These are phyloP conservation scores for Tyto alba DNA, from an alignment of 2,113 vertebrate genomes.

Conservation along the genomic window DNA sequence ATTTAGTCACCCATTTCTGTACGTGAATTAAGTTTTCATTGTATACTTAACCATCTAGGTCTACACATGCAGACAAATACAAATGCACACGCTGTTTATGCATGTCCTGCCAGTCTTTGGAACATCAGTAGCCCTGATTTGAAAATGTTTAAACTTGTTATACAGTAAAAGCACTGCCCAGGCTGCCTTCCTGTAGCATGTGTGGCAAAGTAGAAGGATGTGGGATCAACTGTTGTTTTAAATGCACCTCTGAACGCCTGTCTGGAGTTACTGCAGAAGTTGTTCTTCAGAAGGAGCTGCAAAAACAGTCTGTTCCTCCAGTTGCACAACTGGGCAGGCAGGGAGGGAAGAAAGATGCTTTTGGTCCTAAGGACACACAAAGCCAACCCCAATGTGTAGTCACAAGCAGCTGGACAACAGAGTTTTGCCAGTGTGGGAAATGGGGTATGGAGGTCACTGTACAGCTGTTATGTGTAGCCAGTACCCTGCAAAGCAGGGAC, in stretches of 20 bases:
- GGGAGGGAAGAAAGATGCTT: neutral
- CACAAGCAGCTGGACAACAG: neutral
- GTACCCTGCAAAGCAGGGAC: neutral
- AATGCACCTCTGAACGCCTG: too few species aligned
- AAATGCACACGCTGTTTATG: too few species aligned
- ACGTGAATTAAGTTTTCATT: neutral
- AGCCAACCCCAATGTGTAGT: fast-evolving
- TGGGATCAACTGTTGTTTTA: neutral
- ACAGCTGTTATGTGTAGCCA: too few species aligned
- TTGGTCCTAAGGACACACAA: neutral
- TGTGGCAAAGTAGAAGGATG: neutral
- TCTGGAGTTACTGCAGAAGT: neutral
- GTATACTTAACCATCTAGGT: neutral
- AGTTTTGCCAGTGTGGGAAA: neutral
- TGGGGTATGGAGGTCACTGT: neutral
- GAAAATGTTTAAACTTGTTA: too few species aligned
- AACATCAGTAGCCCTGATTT: neutral
- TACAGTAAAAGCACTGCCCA: fast-evolving
- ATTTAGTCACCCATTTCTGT: neutral
- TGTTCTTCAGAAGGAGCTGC: neutral
- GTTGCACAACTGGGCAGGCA: fast-evolving
- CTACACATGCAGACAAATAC: neutral
- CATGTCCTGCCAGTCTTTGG: neutral
- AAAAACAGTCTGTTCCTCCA: neutral
- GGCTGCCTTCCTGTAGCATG: neutral